phyloP scores from a whole-genome alignment of 2,113 vertebrate genomes.

The Gymnogyps californianus region DNA sequence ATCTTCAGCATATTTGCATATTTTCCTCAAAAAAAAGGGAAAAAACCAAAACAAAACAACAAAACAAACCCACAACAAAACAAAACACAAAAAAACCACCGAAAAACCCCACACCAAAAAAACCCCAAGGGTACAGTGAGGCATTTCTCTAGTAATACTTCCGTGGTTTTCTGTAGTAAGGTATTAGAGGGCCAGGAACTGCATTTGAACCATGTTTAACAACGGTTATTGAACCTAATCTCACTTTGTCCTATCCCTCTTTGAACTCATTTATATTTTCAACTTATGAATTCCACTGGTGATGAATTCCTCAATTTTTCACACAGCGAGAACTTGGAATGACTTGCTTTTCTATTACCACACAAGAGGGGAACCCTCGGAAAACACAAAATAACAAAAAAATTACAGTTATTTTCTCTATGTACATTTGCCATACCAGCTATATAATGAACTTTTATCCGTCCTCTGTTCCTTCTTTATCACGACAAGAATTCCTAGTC shows the following conservation, averaged over 20 bases:
- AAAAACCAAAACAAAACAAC: no score
- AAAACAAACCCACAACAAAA: background rate
- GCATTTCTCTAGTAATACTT: background rate
- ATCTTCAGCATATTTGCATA: background rate
- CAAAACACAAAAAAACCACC: background rate
- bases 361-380: accelerated
- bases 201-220: background rate
- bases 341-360: background rate
- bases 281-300: background rate
- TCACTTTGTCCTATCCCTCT: background rate
- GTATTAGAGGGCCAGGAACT: background rate
- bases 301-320: background rate
- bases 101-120: background rate
- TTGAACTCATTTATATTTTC: background rate
- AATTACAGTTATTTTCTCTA: background rate
- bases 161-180: background rate
- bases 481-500: background rate
- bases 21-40: background rate
- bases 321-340: background rate
- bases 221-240: background rate
- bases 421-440: background rate
- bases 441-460: accelerated
- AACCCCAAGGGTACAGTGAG: background rate
- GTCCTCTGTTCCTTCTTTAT: background rate
- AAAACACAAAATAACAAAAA: background rate